Percentiles rank a stretch among this genome's conserved stretches.
These are phyloP conservation scores for Colius striatus DNA, from an alignment of 2,113 vertebrate genomes.

Conservation along the genomic window DNA sequence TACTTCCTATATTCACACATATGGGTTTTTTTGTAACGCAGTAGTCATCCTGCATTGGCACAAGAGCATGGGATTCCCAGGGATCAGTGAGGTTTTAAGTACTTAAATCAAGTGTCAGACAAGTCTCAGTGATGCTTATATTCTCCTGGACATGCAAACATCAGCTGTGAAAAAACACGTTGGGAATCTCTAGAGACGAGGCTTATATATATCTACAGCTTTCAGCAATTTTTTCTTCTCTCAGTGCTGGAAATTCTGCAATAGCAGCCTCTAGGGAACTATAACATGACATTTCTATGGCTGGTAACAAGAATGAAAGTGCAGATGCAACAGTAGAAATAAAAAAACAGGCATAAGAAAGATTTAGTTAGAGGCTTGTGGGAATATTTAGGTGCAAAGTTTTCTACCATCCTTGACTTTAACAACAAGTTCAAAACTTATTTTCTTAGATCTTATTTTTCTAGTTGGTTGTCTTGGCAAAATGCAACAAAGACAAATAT, in stretches of 20 bases:
- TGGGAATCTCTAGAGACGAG: constrained; percentile 21
- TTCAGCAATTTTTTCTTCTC: constrained; percentile 40
- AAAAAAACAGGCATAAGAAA: constrained; percentile 32
- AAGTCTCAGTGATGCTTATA: not conserved
- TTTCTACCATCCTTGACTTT: constrained; percentile 43
- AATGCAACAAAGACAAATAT: not conserved
- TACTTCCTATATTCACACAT: not conserved
- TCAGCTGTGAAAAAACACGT: constrained; percentile 23
- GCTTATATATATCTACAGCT: not conserved
- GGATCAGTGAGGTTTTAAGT: constrained; percentile 25
- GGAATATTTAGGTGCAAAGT: constrained; percentile 45
- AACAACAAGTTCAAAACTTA: not conserved
- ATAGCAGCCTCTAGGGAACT: constrained; percentile 17
- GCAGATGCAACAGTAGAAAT: constrained; percentile 48
- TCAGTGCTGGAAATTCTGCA: constrained; percentile 46
- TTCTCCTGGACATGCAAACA: constrained; percentile 34
- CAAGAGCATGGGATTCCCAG: not conserved
- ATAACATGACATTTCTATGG: constrained; percentile 25
- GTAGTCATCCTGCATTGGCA: not conserved
- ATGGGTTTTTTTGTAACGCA: not conserved
- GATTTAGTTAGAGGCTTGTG: constrained; percentile 4
- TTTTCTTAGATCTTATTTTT: not conserved
- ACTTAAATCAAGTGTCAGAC: constrained; percentile 29
- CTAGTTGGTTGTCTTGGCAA: not conserved
- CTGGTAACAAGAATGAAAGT: constrained; percentile 45